Evolutionary conservation across 2,797 vertebrate species (phyloP).

Genomic region (Epinephelus malabaricus): DNA sequence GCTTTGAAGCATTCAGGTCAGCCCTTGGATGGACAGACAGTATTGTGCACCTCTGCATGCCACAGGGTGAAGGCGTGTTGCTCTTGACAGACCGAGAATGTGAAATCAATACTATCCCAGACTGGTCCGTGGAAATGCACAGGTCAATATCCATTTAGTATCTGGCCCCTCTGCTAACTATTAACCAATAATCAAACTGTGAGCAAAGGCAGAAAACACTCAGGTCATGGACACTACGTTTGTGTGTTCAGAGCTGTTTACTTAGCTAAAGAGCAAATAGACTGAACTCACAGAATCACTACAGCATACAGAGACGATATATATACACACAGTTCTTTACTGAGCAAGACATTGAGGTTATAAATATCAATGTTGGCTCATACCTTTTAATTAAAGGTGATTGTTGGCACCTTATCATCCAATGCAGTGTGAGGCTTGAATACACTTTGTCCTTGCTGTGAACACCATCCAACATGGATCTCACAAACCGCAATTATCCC

Average conservation of each 20-base stretch:
- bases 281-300: constrained; percentile 40
- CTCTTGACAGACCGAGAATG: constrained; percentile 9
- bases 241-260: constrained; percentile 53
- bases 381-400: background rate
- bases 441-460: constrained; percentile 13
- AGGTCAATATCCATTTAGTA: constrained; percentile 29
- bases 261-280: constrained; percentile 28
- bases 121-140: background rate
- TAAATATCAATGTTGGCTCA: background rate
- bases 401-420: background rate
- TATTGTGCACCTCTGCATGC: background rate
- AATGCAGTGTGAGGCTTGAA: background rate
- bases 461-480: background rate
- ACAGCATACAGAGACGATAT: background rate
- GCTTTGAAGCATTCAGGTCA: too few relatives aligned
- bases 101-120: constrained; percentile 23
- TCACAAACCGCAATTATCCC: constrained; percentile 10
- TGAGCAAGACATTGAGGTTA: background rate
- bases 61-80: background rate
- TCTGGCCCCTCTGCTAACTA: constrained; percentile 54
- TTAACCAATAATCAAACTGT: constrained; percentile 57
- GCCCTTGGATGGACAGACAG: too few relatives aligned
- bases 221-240: constrained; percentile 28
- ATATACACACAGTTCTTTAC: background rate
- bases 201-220: constrained; percentile 10